Base-by-base conservation (phyloP, 2,888 invertebrate genomes). In the Eupithecia subumbrata region DNA sequence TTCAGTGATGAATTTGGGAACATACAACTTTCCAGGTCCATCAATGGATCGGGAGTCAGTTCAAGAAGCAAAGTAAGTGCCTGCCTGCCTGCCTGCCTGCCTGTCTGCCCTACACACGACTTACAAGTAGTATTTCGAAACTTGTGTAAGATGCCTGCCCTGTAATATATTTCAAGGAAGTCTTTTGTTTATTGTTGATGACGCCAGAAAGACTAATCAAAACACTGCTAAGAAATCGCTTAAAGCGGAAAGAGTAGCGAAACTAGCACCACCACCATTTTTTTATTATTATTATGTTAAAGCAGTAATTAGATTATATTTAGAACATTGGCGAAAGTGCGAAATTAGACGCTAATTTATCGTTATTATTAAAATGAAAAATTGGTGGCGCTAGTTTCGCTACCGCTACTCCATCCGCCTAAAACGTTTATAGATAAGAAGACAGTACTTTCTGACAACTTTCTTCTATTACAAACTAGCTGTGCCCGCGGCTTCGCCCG, bases 21-120 rank as follows among this genome's bases (percentile, higher is more conserved):
- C 73, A 93, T 97, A 79, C 95, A 95, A 86, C 84, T 95, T 30
- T 96, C 96, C 3, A 92, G 96, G 69, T 97, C 97, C 7, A 96
- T 96, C 84, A 96, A 97, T 84, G 97, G 97, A 0, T 96, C 97
- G 2, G 97, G 97, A 43, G 96, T 96, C 87, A 97, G 97, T 88
- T 96, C 96, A 30, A 95, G 96, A 80, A 96, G 95, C 84, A 96
- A 96, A 92, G 96, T 96, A 88, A 86, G 89, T 63, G 22, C 5
- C 16, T 45, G 11, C 60, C 22, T 60, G n/a, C n/a, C n/a, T n/a
- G n/a, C n/a, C n/a, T n/a, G n/a, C n/a, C n/a, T 63, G 22, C 5
- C 16, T 45, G 11, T 25, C 22, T 60, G 5, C 5, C 25, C 30
- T 30, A 30, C 30, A 30, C 11, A 56, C 1, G 56, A 52, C 9